phyloP scores from a whole-genome alignment of 2,888 invertebrate genomes.

The Chymomyza procnemis region DNA sequence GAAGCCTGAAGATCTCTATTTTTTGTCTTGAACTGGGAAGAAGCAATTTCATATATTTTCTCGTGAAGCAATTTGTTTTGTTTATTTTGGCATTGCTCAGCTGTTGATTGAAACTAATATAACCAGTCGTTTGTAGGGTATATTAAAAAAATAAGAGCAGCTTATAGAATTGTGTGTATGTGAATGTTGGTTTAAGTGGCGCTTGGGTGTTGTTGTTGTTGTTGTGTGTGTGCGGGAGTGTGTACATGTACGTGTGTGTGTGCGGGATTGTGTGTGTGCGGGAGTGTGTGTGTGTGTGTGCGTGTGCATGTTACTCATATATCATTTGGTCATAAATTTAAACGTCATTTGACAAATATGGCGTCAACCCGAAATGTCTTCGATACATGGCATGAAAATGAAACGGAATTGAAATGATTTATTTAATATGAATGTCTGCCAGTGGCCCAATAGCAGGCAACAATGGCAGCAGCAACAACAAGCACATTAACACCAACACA shows the following conservation, averaged over 20 bases:
- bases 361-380: slow-evolving; percentile 60
- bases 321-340: slow-evolving; percentile 62
- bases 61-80: too few relatives aligned
- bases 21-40: too few relatives aligned
- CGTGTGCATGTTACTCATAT: slow-evolving; percentile 44
- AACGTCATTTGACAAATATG: slow-evolving; percentile 68
- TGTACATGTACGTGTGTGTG: neutral
- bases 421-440: slow-evolving; percentile 23
- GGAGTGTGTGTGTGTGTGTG: slow-evolving; percentile 5
- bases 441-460: neutral
- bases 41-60: too few relatives aligned
- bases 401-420: slow-evolving; percentile 49
- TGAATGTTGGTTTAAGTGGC: neutral
- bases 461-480: neutral
- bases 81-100: too few relatives aligned
- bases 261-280: neutral
- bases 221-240: too few relatives aligned
- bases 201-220: too few relatives aligned
- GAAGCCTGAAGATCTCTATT: too few relatives aligned
- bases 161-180: neutral
- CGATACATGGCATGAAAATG: slow-evolving; percentile 25
- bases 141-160: neutral
- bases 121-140: too few relatives aligned
- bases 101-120: too few relatives aligned
- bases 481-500: neutral